phyloP scores from a whole-genome alignment of 2,888 invertebrate species.

The Syritta pipiens region DNA sequence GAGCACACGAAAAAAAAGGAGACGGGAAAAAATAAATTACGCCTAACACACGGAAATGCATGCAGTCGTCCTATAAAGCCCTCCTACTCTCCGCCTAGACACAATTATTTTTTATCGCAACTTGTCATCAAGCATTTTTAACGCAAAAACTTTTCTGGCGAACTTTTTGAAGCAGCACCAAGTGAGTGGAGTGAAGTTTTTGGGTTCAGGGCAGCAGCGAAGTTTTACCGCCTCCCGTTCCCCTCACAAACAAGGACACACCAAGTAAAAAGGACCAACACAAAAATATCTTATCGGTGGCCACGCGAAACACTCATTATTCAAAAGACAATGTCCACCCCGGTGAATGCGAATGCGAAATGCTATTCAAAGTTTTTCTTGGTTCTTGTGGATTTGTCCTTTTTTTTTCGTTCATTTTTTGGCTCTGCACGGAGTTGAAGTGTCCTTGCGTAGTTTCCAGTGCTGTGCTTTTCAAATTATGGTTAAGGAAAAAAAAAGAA shows the following conservation, averaged over 20 bases:
- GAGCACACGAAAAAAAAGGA: too few species aligned
- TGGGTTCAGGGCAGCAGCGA: too few species aligned
- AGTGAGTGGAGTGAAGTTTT: too few species aligned
- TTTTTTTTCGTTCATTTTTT: too few species aligned
- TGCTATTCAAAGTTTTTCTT: constrained; percentile 1
- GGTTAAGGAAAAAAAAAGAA: too few species aligned
- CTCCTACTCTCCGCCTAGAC: constrained; percentile 18
- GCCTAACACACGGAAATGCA: constrained; percentile 16
- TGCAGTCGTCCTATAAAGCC: constrained; percentile 27
- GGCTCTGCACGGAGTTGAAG: too few species aligned
- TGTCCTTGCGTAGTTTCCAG: constrained; percentile 14
- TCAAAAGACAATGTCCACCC: constrained; percentile 37
- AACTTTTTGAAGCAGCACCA: constrained; percentile 8
- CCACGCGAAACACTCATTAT: constrained; percentile 45
- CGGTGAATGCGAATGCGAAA: background rate
- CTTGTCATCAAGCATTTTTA: constrained; percentile 39
- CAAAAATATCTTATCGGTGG: constrained; percentile 42
- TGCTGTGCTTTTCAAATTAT: constrained; percentile 16
- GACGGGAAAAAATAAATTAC: background rate
- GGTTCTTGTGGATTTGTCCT: background rate
- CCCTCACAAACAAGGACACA: background rate
- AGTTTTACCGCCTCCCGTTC: constrained; percentile 18
- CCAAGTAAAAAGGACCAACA: background rate
- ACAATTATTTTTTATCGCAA: constrained; percentile 42
- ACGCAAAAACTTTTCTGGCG: constrained; percentile 27